Evolutionary conservation across 2,888 invertebrate genomes (phyloP), one percentile per base, ranked within the genome.

Genomic region (Spilarctia lutea): DNA sequence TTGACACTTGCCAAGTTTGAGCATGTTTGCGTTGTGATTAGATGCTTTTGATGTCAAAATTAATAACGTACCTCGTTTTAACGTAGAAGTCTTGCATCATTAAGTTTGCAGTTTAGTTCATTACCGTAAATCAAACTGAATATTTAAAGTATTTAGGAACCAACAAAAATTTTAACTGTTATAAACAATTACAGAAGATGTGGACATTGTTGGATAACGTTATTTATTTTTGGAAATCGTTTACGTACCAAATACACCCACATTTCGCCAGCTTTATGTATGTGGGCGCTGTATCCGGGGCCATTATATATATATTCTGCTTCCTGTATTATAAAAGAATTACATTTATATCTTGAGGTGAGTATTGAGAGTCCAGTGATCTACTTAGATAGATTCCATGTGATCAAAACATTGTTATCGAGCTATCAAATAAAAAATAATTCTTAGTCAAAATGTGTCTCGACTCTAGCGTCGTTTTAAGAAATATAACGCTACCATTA

Each of bases 1-100:
- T 86, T 87, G 85, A 84, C 82, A 81, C 82, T 88, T 84, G 76
- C 73, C 70, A 79, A 79, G 77, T 82, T 76, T 71, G 74, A 75
- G 68, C 76, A 82, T 79, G 75, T 81, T 78, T 72, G 71, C 75
- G 56, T 63, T 52, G 65, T 82, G 80, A 82, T 84, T 76, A 79
- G 71, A 78, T 78, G 75, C 73, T 79, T 80, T 85, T 83, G 78
- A 83, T 74, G 75, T 67, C 66, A 73, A 70, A 79, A 80, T 80
- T 81, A 75, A 75, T 77, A 75, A 79, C 79, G 74, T 70, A 39
- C 33, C 52, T 65, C 72, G 48, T 69, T 79, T 75, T 65, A 56
- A 56, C 33, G 33, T 33, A 33, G 35, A 30, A 56, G n/a, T 39
- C 24, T 69, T 66, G 45, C 66, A 52, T 35, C 42, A 24, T 70